Evolutionary conservation across 2,797 vertebrate species (phyloP), one percentile per base, ranked within the genome.

Genomic region (Bufotes viridis): DNA sequence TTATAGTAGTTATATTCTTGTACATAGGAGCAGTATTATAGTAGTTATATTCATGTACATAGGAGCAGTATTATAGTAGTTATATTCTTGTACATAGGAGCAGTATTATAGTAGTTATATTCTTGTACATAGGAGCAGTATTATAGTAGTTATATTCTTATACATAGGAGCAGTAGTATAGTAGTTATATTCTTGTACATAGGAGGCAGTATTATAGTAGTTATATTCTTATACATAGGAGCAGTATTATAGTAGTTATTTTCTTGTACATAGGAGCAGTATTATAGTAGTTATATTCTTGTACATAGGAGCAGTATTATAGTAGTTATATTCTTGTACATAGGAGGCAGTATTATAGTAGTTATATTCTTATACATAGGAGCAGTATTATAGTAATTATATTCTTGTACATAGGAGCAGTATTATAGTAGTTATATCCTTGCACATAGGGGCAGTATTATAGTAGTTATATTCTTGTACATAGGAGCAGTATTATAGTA

Each of bases 201-300:
- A 72, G 34, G 70, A 9, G 24, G 72, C 42, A 53, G 72, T 74
- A 74, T 74, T 42, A 74, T 74, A 74, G 70, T 74, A 70, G 69
- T 70, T 70, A 70, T 70, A 70, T 70, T 70, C 69, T 34, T 70
- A 29, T 70, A 70, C 13, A 70, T 70, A 70, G 69, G 67, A 18
- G 69, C 26, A 70, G 69, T 70, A 70, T 70, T 70, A 70, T 70
- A 70, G 69, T 34, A 74, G 70, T 74, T 74, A 74, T 42, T 22
- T 74, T 49, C 34, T 22, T 74, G 70, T 74, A 74, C 14, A 74
- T 74, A 74, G 15, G 34, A 12, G 34, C 34, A 74, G 34, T 49
- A 74, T 74, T 74, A 74, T 74, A 74, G 34, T 74, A 74, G 70
- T 74, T 72, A 74, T 74, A 74, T 74, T 74, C 29, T 49, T 74